Percentiles rank a stretch among this genome's conserved stretches.
These are phyloP conservation scores for Hemaris fuciformis DNA, from an alignment of 2,888 invertebrate species.

Conservation along the genomic window DNA sequence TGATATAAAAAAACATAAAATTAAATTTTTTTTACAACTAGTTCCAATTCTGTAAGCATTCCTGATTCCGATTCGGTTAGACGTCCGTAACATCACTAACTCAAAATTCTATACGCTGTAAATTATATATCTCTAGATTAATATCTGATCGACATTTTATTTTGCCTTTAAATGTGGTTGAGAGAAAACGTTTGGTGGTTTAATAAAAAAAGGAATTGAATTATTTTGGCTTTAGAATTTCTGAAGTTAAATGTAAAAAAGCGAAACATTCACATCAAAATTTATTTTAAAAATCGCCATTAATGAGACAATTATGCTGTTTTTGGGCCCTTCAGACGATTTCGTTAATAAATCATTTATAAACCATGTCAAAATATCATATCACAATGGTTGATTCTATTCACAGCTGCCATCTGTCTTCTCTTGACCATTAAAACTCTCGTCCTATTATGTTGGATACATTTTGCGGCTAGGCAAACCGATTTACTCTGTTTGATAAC, in stretches of 20 bases:
- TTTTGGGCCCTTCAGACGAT: no score
- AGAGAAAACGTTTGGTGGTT: background rate
- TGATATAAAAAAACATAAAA: background rate
- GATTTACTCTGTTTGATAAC: conserved; percentile 29
- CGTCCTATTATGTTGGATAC: conserved; percentile 11
- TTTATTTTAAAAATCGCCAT: no score
- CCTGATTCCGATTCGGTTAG: background rate
- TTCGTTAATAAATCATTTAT: no score
- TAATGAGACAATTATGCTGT: no score
- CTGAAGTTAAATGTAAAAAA: no score
- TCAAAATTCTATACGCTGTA: background rate
- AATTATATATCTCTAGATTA: background rate
- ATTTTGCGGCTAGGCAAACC: conserved; percentile 33
- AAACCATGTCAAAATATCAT: no score
- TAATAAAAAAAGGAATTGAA: background rate
- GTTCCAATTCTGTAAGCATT: background rate
- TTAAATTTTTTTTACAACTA: background rate
- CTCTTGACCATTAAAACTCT: background rate
- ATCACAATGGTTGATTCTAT: background rate
- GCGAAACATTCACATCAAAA: no score
- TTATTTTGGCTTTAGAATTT: no score
- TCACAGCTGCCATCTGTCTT: background rate
- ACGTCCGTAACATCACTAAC: background rate
- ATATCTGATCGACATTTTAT: background rate
- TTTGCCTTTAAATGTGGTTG: background rate